Conservation (phyloP, 2,797 vertebrate species). For the Triplophysa yarkandensis region DNA sequence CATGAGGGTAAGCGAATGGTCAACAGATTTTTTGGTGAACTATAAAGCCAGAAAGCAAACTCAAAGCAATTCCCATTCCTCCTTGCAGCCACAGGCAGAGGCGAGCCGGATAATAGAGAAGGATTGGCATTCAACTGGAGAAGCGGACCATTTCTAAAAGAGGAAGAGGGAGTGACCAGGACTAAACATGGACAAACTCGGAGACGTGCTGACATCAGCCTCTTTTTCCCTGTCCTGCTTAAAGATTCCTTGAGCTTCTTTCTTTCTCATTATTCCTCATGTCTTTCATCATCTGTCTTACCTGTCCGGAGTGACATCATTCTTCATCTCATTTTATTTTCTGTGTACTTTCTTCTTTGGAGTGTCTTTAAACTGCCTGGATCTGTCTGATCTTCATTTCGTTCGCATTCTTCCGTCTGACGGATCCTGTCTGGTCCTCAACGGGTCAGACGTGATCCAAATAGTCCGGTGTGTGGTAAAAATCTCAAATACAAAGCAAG, state of each 20-base stretch:
- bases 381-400: conserved; percentile 13
- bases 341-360: neutral
- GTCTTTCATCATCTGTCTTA: neutral
- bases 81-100: neutral
- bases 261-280: neutral
- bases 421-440: conserved; percentile 35
- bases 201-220: conserved; percentile 49
- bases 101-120: conserved; percentile 5
- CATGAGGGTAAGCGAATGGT: neutral
- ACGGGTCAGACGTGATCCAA: conserved; percentile 30
- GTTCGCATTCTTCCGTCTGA: conserved; percentile 39
- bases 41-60: neutral
- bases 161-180: conserved; percentile 46
- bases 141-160: conserved; percentile 11
- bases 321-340: neutral
- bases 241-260: conserved; percentile 1
- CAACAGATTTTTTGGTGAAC: neutral
- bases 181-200: conserved; percentile 19
- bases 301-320: neutral
- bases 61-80: conserved; percentile 20
- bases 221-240: neutral
- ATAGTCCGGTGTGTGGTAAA: conserved; percentile 8
- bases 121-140: conserved; percentile 38
- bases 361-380: neutral
- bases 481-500: too few relatives aligned